Percentiles rank a stretch among this genome's conserved stretches.
phyloP scores from a whole-genome alignment of 2,113 vertebrate species.

The Ictalurus furcatus region DNA sequence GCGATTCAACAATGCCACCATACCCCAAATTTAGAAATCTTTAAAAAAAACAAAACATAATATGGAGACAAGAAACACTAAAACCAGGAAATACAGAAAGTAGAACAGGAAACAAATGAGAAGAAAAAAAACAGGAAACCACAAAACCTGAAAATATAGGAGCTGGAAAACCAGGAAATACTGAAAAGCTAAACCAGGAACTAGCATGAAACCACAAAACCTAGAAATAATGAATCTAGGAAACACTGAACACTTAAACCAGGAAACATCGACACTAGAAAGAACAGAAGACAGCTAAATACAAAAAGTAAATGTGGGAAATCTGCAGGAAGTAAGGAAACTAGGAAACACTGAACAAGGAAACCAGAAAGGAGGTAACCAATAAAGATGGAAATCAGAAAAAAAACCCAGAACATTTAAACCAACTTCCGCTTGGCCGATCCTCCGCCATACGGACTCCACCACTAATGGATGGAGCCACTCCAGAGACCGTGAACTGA shows the following conservation, averaged over 20 bases:
- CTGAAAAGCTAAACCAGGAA: neutral
- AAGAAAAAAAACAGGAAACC: neutral
- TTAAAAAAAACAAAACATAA: neutral
- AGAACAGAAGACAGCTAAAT: neutral
- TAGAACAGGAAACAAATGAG: too few species aligned
- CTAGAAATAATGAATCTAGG: neutral
- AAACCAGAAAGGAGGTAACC: too few species aligned
- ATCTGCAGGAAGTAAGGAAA: neutral
- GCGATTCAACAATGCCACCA: neutral
- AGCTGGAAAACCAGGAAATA: neutral
- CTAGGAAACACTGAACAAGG: too few species aligned
- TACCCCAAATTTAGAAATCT: neutral
- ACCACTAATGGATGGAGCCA: too few species aligned
- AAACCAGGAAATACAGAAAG: neutral
- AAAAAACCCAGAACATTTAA: too few species aligned
- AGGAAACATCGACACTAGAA: neutral
- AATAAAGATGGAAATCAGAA: neutral
- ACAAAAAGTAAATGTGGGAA: neutral
- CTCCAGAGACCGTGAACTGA: too few species aligned
- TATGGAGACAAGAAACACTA: neutral
- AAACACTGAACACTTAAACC: neutral
- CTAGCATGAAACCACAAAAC: neutral
- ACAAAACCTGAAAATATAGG: neutral
- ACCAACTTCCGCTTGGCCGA: too few species aligned
- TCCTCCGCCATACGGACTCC: too few species aligned